Evolutionary conservation across 2,888 invertebrate genomes (phyloP).

Genomic region (Pammene fasciana): DNA sequence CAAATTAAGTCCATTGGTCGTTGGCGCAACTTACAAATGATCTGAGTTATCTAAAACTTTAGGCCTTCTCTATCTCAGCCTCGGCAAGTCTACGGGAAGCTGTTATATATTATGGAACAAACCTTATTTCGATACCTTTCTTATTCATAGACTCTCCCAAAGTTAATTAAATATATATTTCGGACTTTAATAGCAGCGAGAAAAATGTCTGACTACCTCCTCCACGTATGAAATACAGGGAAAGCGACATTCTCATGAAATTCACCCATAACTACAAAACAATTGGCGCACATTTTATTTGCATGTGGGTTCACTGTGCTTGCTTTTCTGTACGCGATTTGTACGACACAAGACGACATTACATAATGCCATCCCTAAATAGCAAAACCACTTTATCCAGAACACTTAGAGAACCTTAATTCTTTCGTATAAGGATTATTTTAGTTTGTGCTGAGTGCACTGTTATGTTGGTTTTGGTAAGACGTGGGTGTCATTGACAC

Average conservation of each 20-base stretch:
- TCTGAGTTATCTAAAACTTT: no score
- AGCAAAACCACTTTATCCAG: slow-evolving; percentile 18
- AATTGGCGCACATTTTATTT: slow-evolving; percentile 62
- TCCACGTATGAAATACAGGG: not conserved
- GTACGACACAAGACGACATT: slow-evolving; percentile 44
- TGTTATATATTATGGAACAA: no score
- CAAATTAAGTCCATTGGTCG: no score
- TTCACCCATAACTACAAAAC: slow-evolving; percentile 30
- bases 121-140: no score
- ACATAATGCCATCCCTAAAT: slow-evolving; percentile 43
- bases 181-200: no score
- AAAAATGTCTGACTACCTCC: slow-evolving; percentile 1
- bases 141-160: no score
- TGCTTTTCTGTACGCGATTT: slow-evolving; percentile 55
- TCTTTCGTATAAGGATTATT: not conserved
- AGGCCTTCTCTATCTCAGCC: no score
- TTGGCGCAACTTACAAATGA: no score
- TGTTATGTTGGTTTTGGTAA: not conserved
- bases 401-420: not conserved
- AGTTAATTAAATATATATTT: not conserved
- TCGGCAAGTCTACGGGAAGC: no score
- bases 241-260: not conserved
- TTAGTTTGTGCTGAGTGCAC: not conserved
- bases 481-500: slow-evolving; percentile 39
- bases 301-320: slow-evolving; percentile 73